A percentile compares a stretch with the other conserved stretches of the same genome.
phyloP scores from a whole-genome alignment of 2,797 vertebrate species.

The Melanotaenia trifasciata region DNA sequence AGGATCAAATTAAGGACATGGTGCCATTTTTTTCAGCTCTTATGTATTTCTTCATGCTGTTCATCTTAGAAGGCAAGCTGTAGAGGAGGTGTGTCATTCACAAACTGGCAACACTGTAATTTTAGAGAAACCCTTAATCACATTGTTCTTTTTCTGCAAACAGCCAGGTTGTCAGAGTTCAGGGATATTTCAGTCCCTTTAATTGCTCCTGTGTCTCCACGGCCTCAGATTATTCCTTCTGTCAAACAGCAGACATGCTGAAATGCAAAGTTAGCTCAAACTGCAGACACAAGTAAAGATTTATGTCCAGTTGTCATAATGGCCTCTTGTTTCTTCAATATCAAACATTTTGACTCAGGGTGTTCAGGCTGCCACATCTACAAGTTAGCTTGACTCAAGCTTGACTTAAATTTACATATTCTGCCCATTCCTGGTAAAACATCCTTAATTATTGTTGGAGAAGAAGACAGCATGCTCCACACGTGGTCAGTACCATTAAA shows the following conservation, averaged over 20 bases:
- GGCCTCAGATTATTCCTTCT: neutral
- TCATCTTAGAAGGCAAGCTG: neutral
- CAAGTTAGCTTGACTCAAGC: neutral
- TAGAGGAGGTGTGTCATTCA: neutral
- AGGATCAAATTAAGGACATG: too few species aligned
- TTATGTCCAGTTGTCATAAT: neutral
- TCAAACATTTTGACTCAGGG: neutral
- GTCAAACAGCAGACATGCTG: neutral
- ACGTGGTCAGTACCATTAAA: neutral
- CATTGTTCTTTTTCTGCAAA: neutral
- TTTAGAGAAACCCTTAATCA: neutral
- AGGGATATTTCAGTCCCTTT: neutral
- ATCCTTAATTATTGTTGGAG: neutral
- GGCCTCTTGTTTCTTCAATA: neutral
- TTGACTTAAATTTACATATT: neutral
- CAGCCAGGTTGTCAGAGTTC: constrained; percentile 1
- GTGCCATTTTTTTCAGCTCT: too few species aligned
- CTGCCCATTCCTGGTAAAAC: neutral
- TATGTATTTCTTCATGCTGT: too few species aligned
- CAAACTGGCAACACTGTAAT: neutral
- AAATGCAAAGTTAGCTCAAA: neutral
- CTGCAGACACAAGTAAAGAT: neutral
- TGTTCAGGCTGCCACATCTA: neutral
- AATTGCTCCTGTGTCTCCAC: neutral
- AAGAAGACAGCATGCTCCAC: neutral